A percentile compares a stretch with the other conserved stretches of the same genome.
phyloP scores from a whole-genome alignment of 2,888 invertebrate genomes.

The Macropis europaea region DNA sequence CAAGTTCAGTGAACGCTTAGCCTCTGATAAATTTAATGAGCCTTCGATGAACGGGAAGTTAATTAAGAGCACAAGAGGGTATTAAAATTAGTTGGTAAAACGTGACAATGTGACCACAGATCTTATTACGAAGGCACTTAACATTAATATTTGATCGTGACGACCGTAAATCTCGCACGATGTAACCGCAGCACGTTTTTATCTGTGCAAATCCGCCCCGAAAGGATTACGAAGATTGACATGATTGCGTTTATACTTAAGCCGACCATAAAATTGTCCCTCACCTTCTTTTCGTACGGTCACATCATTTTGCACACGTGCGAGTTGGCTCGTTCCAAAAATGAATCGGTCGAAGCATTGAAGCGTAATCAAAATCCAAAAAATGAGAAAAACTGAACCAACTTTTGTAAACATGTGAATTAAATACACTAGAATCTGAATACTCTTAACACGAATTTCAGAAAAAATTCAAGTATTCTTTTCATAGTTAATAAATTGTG shows the following conservation, averaged over 20 bases:
- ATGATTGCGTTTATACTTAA: neutral
- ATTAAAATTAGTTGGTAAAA: neutral
- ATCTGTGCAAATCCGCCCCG: conserved; percentile 8
- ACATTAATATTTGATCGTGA: conserved; percentile 16
- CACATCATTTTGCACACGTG: neutral
- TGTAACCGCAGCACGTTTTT: conserved; percentile 33
- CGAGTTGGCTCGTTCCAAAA: too few relatives aligned
- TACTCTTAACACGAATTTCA: too few relatives aligned
- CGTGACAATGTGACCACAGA: conserved; percentile 13
- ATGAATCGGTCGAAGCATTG: neutral
- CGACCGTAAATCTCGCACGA: conserved; percentile 26
- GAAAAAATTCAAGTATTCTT: too few relatives aligned
- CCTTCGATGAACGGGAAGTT: too few relatives aligned
- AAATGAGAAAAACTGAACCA: too few relatives aligned
- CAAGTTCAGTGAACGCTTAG: too few relatives aligned
- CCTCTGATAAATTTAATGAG: too few relatives aligned
- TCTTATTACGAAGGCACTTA: conserved; percentile 21
- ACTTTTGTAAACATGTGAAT: too few relatives aligned
- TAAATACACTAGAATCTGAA: too few relatives aligned
- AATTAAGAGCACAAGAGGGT: too few relatives aligned
- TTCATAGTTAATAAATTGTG: too few relatives aligned
- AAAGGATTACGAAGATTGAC: conserved; percentile 20
- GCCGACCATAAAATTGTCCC: neutral
- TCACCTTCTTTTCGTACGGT: neutral
- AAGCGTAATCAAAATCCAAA: neutral